Evolutionary conservation across 2,113 vertebrate genomes (phyloP), one percentile per base, ranked within the genome.

Genomic region (Nothocercus julius): DNA sequence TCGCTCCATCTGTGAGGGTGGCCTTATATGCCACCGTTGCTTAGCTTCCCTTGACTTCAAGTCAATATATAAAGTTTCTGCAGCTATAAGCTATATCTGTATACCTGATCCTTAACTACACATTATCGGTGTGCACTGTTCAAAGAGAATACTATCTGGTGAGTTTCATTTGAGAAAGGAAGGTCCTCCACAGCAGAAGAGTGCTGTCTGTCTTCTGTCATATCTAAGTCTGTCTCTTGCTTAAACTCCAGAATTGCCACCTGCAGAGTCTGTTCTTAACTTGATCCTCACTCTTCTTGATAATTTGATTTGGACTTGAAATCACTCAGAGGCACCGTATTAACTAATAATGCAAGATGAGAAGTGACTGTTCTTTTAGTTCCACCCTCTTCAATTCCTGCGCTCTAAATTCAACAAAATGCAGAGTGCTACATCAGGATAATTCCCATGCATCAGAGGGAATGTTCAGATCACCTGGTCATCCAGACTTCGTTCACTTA

Each of bases 301-400:
- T 90, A 73, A 87, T 92, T 95, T 96, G 88, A 70, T 81, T 95
- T 92, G 85, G 53, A 17, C 75, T 38, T 94, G 89, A 90, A 93
- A 63, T 90, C 44, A 15, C 44, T 7, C 51, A 76, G n/a, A 77
- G 30, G 36, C 22, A 66, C 53, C 90, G 16, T 28, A 53, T 84
- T 56, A 84, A 94, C 58, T 95, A 91, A 90, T 88, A 68, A 44
- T 21, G 19, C 24, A 66, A 69, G 81, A 68, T 61, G 47, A 75
- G 32, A 75, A 86, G 7, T 58, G 32, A 40, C 49, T 54, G 36
- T 69, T 93, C 25, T 8, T 89, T 84, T 87, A 75, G 80, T 68
- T 94, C 66, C 30, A 80, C 93, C n/a, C 51, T 91, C 56, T 81
- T 89, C 75, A 13, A 85, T 96, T 89, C 91, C 92, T 96, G 76